These are phyloP conservation scores for Eucriotettix oculatus DNA, from an alignment of 2,888 invertebrate species.

Conservation along the genomic window DNA sequence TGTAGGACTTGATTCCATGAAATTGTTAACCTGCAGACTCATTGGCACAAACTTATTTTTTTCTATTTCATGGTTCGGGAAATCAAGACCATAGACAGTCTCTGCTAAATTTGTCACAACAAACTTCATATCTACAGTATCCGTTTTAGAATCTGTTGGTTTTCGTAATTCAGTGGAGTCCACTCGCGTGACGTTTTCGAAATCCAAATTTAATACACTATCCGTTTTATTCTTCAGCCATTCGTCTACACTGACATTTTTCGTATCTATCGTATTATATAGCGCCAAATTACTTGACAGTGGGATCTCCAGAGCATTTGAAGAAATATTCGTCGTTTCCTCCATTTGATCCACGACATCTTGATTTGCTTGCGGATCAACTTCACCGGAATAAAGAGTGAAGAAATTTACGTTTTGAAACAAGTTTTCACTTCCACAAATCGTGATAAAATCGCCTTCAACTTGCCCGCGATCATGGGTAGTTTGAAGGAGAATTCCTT, in stretches of 20 bases:
- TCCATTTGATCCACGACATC: slow-evolving; percentile 3
- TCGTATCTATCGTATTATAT: slow-evolving; percentile 1
- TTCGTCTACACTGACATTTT: slow-evolving; percentile 20
- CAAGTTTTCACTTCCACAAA: background rate
- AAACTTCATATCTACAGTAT: background rate
- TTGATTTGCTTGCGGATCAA: slow-evolving; percentile 3
- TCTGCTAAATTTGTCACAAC: background rate
- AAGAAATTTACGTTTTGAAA: background rate
- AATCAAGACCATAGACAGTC: background rate
- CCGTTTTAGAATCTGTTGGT: slow-evolving; percentile 11
- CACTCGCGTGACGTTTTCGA: slow-evolving; percentile 1
- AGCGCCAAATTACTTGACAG: slow-evolving; percentile 3
- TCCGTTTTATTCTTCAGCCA: slow-evolving; percentile 23
- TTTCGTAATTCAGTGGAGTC: too few relatives aligned
- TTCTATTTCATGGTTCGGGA: too few relatives aligned
- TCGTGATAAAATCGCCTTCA: slow-evolving; percentile 7
- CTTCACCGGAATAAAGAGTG: too few relatives aligned
- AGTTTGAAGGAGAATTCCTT: slow-evolving; percentile 18
- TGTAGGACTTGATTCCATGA: too few relatives aligned
- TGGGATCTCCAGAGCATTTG: background rate
- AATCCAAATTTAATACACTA: slow-evolving; percentile 21
- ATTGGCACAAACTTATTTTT: too few relatives aligned
- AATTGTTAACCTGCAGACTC: too few relatives aligned
- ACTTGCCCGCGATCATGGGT: slow-evolving; percentile 21
- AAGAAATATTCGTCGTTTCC: background rate